A percentile compares a stretch with the other conserved stretches of the same genome.
These are phyloP conservation scores for Sinocyclocheilus maitianheensis DNA, from an alignment of 2,113 vertebrate species.

Conservation along the genomic window DNA sequence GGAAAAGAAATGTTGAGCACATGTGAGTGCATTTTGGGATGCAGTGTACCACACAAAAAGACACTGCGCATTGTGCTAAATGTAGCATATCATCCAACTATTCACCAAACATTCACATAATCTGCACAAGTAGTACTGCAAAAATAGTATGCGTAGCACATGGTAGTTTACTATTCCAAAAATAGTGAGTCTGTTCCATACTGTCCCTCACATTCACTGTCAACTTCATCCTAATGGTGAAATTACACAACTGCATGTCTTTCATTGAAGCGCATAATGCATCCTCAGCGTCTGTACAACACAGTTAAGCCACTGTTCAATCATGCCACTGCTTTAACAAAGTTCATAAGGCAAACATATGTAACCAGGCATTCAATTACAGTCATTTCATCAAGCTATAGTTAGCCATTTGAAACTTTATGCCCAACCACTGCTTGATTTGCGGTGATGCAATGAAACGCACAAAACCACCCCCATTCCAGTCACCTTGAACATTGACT, in stretches of 20 bases:
- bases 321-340: slow-evolving; percentile 31
- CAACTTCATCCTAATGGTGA: slow-evolving; percentile 32
- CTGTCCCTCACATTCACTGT: slow-evolving; percentile 28
- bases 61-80: background rate
- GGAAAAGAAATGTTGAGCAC: background rate
- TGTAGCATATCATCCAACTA: background rate
- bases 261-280: slow-evolving; percentile 44
- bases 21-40: background rate
- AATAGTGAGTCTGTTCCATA: background rate
- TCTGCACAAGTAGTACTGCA: background rate
- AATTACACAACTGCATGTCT: slow-evolving; percentile 47
- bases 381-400: slow-evolving; percentile 44
- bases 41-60: background rate
- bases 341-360: slow-evolving; percentile 54
- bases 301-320: slow-evolving; percentile 60
- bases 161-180: background rate
- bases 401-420: slow-evolving; percentile 48
- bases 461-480: slow-evolving; percentile 22
- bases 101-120: background rate
- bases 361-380: slow-evolving; percentile 52
- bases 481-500: slow-evolving; percentile 67
- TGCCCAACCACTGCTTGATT: slow-evolving; percentile 38
- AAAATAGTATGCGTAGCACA: background rate
- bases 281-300: slow-evolving; percentile 51
- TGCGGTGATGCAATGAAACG: slow-evolving; percentile 38